Percentiles rank a stretch among this genome's conserved stretches.
Evolutionary conservation across 1,140 invertebrate genomes (phyloP).

Genomic region (Lepidurus apus): DNA sequence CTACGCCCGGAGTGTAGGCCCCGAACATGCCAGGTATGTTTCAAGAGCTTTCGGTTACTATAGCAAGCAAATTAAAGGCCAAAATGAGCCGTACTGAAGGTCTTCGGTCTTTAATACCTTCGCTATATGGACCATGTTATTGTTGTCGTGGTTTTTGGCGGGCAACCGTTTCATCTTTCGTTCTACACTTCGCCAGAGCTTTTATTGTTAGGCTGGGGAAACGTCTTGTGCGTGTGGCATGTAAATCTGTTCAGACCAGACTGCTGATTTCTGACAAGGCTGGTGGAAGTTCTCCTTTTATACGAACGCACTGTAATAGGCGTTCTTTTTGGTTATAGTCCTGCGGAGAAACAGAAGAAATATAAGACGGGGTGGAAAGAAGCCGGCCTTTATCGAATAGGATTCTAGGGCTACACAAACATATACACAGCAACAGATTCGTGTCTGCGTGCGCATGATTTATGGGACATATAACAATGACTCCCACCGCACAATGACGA

Average conservation of each 20-base stretch:
- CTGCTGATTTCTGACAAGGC: constrained; percentile 10
- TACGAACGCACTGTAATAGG: not conserved
- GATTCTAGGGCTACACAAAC: not conserved
- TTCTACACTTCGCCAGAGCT: not conserved
- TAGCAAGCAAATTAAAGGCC: constrained; percentile 8
- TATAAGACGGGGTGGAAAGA: not conserved
- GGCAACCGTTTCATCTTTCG: not conserved
- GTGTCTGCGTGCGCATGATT: not conserved
- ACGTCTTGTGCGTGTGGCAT: not conserved
- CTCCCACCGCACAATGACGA: constrained; percentile 17
- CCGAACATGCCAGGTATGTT: constrained; percentile 55
- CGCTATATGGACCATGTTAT: not conserved
- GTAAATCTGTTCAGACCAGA: not conserved
- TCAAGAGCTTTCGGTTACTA: not conserved
- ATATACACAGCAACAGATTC: constrained; percentile 3
- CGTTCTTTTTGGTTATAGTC: not conserved
- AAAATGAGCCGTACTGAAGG: not conserved
- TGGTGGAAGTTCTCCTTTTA: not conserved
- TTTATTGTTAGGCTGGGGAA: not conserved
- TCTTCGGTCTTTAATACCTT: not conserved
- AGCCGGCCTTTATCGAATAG: not conserved
- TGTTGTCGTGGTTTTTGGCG: not conserved
- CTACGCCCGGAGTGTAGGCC: constrained; percentile 54
- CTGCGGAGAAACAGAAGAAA: not conserved
- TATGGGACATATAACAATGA: not conserved